Evolutionary conservation across 1,140 invertebrate species (phyloP), one percentile per base, ranked within the genome.

Genomic region (Andrena cerasifolii): DNA sequence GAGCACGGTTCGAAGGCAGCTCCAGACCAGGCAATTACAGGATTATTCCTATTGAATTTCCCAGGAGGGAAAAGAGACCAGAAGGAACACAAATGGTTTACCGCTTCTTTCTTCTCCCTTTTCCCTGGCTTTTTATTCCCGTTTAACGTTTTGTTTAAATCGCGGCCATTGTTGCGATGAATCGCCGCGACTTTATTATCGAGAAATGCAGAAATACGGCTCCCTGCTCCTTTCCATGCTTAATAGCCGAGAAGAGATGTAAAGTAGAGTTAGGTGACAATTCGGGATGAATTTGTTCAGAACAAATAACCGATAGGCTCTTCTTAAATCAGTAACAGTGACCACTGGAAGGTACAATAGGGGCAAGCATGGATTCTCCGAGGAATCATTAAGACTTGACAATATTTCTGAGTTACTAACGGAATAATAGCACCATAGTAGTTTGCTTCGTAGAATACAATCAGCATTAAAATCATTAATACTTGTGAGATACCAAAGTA

Each of bases 1-100:
- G 67, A 65, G 61, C 75, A 18, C 68, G 45, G 18, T 33, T 65
- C 75, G 79, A 79, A 79, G 31, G 66, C 72, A 47, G 75, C 78
- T 67, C 67, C n/a, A 79, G 36, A 73, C 56, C 49, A 83, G 36
- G 68, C 82, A 83, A 83, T 83, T 83, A 83, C 63, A 77, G 45
- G 24, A 61, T 70, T 45, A 71, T 68, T 61, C 31, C 53, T 68
- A 77, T 53, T 77, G 67, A 71, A 65, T 75, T 67, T 75, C 72
- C 56, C 45, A 3, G 14, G 31, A 58, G 47, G 58, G 45, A 43
- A 51, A 73, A 26, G 16, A 21, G 58, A 24, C 14, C 28, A 8
- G n/a, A n/a, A 54, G n/a, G 24, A 66, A 26, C 21, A n/a, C 31
- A 18, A 82, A 49, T 28, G 56, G 12, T 43, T 59, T 68, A 26